These are phyloP conservation scores for Nebria brevicollis DNA, from an alignment of 2,888 invertebrate species.

Conservation along the genomic window DNA sequence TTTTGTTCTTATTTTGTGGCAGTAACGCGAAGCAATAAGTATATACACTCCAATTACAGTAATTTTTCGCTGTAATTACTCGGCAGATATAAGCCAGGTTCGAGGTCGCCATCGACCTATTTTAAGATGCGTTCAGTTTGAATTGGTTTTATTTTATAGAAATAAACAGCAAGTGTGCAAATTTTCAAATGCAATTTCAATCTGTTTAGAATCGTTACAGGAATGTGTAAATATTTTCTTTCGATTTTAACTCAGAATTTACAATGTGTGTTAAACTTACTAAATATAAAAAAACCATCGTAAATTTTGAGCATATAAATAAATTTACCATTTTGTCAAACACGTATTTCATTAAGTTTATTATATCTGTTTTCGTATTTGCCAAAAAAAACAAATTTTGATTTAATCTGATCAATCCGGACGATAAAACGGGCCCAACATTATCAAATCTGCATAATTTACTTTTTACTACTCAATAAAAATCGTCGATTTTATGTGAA, in stretches of 20 bases:
- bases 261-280: neutral
- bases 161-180: conserved; percentile 17
- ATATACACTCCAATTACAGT: conserved; percentile 19
- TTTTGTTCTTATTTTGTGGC: conserved; percentile 31
- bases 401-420: neutral
- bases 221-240: neutral
- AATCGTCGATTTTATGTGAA: neutral
- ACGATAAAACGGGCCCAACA: neutral
- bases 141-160: conserved; percentile 20
- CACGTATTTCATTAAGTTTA: no score
- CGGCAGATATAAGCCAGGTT: conserved; percentile 37
- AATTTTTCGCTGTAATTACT: conserved; percentile 39
- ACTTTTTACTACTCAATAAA: conserved; percentile 15
- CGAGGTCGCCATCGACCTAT: conserved; percentile 32
- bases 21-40: conserved; percentile 29
- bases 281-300: no score
- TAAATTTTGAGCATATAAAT: no score
- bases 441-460: neutral
- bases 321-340: no score
- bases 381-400: neutral
- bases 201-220: neutral
- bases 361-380: neutral
- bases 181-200: conserved; percentile 28
- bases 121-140: conserved; percentile 18
- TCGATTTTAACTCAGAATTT: neutral